phyloP scores from a whole-genome alignment of 2,113 vertebrate genomes.

The Dascyllus trimaculatus region DNA sequence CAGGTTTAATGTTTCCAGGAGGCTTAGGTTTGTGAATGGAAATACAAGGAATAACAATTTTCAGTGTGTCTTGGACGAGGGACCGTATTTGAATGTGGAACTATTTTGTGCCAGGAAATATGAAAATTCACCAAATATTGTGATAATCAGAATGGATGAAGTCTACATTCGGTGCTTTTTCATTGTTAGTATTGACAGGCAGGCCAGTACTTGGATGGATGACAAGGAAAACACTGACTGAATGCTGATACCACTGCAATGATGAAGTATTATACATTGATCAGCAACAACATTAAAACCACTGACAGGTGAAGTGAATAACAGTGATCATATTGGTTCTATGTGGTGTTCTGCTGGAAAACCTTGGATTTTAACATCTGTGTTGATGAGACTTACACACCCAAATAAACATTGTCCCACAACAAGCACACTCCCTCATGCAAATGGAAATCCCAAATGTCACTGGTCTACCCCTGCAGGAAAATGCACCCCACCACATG shows the following conservation, averaged over 20 bases:
- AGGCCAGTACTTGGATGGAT: neutral
- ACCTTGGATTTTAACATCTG: too few relatives aligned
- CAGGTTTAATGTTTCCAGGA: neutral
- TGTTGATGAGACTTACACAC: too few relatives aligned
- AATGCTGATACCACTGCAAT: neutral
- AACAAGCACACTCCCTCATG: too few relatives aligned
- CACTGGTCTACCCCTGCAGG: too few relatives aligned
- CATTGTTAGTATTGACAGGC: neutral
- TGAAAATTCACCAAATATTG: slow-evolving; percentile 5
- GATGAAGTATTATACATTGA: neutral
- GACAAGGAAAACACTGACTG: neutral
- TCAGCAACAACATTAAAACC: too few relatives aligned
- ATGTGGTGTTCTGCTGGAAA: too few relatives aligned
- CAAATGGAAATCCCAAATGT: too few relatives aligned
- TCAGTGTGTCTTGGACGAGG: slow-evolving; percentile 5
- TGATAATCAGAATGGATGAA: neutral
- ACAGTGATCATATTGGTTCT: too few relatives aligned
- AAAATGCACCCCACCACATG: too few relatives aligned
- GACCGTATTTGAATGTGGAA: slow-evolving; percentile 7
- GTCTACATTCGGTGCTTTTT: slow-evolving; percentile 4
- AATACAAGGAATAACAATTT: slow-evolving; percentile 3
- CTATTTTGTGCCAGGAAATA: slow-evolving; percentile 2
- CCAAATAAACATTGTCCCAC: too few relatives aligned
- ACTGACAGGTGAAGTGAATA: too few relatives aligned
- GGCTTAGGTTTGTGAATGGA: slow-evolving; percentile 10